A percentile compares a stretch with the other conserved stretches of the same genome.
Conservation (phyloP, 2,888 invertebrate species). For the Cosmorhoe ocellata region DNA sequence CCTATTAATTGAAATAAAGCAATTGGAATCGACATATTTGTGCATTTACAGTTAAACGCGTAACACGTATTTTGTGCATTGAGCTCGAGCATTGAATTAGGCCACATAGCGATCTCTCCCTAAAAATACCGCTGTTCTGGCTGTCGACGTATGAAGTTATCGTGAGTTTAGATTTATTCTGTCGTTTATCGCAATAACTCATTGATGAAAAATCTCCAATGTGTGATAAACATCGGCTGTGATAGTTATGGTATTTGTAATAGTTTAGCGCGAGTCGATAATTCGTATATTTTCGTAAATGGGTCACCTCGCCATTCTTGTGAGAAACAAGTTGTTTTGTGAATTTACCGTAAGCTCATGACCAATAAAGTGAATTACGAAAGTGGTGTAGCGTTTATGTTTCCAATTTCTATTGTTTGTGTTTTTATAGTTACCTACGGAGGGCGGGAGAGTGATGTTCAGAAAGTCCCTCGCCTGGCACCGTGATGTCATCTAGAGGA, state of each 20-base stretch:
- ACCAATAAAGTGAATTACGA: constrained; percentile 35
- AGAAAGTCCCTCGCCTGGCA: constrained; percentile 71
- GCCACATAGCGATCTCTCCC: constrained; percentile 84
- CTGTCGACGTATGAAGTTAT: constrained; percentile 81
- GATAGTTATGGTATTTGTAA: constrained; percentile 61
- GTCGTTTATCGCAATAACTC: constrained; percentile 40
- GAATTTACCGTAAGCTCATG: constrained; percentile 48
- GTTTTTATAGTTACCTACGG: constrained; percentile 58
- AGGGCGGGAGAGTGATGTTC: constrained; percentile 80
- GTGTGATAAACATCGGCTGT: constrained; percentile 47
- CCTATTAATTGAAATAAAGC: constrained; percentile 28
- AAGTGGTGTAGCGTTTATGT: constrained; percentile 34
- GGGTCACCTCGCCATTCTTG: constrained; percentile 82
- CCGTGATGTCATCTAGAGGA: constrained; percentile 83
- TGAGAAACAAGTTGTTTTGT: constrained; percentile 64
- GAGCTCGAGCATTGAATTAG: constrained; percentile 82
- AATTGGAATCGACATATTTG: constrained; percentile 61
- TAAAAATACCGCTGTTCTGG: constrained; percentile 83
- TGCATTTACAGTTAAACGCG: constrained; percentile 81
- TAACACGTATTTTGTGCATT: constrained; percentile 83
- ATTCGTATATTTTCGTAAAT: constrained; percentile 81
- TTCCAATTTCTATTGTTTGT: constrained; percentile 46
- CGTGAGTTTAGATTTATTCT: constrained; percentile 71
- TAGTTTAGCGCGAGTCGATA: constrained; percentile 70
- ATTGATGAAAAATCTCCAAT: constrained; percentile 36